Evolutionary conservation across 2,888 invertebrate species (phyloP), one percentile per base, ranked within the genome.

Genomic region (Meloe dianella): DNA sequence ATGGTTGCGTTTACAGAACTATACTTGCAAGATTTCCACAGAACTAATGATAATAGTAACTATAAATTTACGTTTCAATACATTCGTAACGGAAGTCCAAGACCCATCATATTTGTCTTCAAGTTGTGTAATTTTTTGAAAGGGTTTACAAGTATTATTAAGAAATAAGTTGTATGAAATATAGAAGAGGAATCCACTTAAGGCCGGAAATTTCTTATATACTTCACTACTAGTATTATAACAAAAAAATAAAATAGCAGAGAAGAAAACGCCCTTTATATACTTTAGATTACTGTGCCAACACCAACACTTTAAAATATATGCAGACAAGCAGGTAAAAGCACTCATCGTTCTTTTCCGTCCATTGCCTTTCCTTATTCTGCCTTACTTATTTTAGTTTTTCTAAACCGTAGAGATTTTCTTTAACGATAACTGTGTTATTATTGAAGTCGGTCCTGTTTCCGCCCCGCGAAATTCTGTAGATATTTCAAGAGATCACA

Each of bases 111-210:
- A 75, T 72, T 74, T 74, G 73, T 66, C 64, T 72, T 63, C 73
- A 75, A 77, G 73, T 78, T 65, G 72, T 66, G 72, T 71, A 72
- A 76, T 75, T 74, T 75, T 4, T 73, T 73, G 73, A 73, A 73
- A 70, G 75, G 71, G 73, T 72, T 68, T 73, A 73, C 75, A 78
- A 79, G 72, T 78, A 78, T 77, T 77, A 77, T 77, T 75, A 77
- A 75, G 77, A 76, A 51, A 74, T 74, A 73, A 75, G 74, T 75
- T 75, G 72, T 70, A 70, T 74, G 73, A 75, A 73, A 75, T 75
- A 75, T 73, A 69, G 73, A 70, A 71, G 73, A 54, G 10, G 24
- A 73, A 69, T 70, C 75, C 74, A 75, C 76, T 76, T 73, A 76
- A 73, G 69, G 68, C 66, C 71, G 74, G 76, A 76, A 75, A 74